phyloP scores from a whole-genome alignment of 2,888 invertebrate genomes.

The Phalera bucephala region DNA sequence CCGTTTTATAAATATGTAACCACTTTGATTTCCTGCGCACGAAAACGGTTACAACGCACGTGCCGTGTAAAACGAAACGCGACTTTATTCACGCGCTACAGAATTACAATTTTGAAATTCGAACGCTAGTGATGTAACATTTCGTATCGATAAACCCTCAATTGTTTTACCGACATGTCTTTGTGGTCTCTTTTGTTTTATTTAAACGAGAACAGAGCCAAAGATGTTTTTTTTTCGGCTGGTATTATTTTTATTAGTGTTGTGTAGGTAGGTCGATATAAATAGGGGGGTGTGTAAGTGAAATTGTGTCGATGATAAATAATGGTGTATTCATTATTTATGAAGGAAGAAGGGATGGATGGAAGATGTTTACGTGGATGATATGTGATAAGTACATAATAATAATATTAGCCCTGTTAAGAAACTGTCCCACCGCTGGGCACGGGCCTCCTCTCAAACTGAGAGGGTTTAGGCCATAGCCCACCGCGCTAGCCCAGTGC shows the following conservation, averaged over 20 bases:
- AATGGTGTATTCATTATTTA: constrained; percentile 77
- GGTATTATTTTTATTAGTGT: constrained; percentile 39
- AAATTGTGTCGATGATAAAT: constrained; percentile 79
- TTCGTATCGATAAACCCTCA: constrained; percentile 49
- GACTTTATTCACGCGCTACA: constrained; percentile 18
- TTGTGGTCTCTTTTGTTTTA: constrained; percentile 79
- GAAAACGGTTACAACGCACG: constrained; percentile 31
- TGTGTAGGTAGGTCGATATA: constrained; percentile 53
- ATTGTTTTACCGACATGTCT: constrained; percentile 82
- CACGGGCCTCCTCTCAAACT: too few species aligned
- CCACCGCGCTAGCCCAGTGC: too few species aligned
- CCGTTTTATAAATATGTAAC: constrained; percentile 83
- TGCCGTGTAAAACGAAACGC: constrained; percentile 15
- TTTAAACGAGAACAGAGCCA: constrained; percentile 71
- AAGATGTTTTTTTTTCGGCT: constrained; percentile 50
- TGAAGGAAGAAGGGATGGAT: constrained; percentile 38
- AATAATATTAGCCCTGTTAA: too few species aligned
- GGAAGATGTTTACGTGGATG: too few species aligned
- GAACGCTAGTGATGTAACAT: constrained; percentile 42
- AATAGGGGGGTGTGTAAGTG: constrained; percentile 66
- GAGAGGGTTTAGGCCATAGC: too few species aligned
- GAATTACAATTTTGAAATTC: constrained; percentile 38
- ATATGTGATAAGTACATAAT: too few species aligned
- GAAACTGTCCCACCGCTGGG: too few species aligned
- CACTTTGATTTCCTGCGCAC: constrained; percentile 58